phyloP scores from a whole-genome alignment of 2,113 vertebrate species.

The Lynx canadensis region DNA sequence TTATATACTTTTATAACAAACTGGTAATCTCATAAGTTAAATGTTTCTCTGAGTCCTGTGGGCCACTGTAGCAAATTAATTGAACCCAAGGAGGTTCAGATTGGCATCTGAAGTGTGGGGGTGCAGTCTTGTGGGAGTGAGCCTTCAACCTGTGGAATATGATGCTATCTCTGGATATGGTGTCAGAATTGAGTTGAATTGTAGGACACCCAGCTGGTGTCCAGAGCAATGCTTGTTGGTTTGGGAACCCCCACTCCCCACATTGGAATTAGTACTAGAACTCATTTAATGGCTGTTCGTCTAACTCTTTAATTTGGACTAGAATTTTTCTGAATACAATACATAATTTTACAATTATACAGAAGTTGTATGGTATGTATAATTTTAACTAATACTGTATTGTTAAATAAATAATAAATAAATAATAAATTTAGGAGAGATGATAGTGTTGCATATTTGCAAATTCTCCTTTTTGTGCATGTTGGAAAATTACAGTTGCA shows the following conservation, averaged over 20 bases:
- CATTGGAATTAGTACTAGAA: not conserved
- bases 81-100: not conserved
- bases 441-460: not conserved
- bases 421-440: not conserved
- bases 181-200: not conserved
- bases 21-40: not conserved
- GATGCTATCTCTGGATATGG: not conserved
- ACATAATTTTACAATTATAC: no score
- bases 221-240: not conserved
- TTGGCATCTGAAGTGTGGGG: not conserved
- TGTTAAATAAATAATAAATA: no score
- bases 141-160: not conserved
- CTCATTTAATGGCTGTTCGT: not conserved
- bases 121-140: not conserved
- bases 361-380: no score
- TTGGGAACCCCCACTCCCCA: not conserved
- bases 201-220: not conserved
- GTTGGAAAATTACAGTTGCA: not conserved
- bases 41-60: not conserved
- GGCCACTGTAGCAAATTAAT: not conserved
- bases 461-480: not conserved
- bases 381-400: no score
- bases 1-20: not conserved
- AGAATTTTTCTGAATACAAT: not conserved
- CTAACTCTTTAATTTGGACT: constrained; percentile 23